Evolutionary conservation across 1,140 invertebrate genomes (phyloP).

Genomic region (Cryptotermes secundus): DNA sequence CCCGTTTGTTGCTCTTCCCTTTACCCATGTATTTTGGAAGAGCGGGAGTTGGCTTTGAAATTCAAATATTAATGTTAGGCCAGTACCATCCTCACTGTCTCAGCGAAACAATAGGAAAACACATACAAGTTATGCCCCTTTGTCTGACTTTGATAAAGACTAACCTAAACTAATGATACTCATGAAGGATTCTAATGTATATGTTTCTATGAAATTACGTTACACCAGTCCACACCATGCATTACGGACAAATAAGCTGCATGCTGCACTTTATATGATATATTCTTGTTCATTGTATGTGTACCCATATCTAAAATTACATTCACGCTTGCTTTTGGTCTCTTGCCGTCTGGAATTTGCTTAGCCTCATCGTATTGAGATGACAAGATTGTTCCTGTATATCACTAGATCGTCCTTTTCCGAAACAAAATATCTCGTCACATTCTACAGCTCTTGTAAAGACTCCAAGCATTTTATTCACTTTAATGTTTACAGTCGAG

Average conservation of each 20-base stretch:
- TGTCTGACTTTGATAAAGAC: neutral
- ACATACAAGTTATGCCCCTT: neutral
- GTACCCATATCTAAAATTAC: neutral
- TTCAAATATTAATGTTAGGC: neutral
- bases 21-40: neutral
- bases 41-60: neutral
- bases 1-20: neutral
- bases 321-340: neutral
- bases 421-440: no score
- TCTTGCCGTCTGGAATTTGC: neutral
- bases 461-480: no score
- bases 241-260: neutral
- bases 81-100: neutral
- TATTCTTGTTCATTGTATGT: neutral
- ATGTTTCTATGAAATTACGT: neutral
- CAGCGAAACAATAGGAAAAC: neutral
- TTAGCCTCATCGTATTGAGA: neutral
- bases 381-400: neutral
- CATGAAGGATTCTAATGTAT: neutral
- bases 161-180: neutral
- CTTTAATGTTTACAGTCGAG: no score
- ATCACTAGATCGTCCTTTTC: no score
- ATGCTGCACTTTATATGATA: neutral
- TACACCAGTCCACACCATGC: neutral
- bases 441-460: no score